A percentile compares a stretch with the other conserved stretches of the same genome.
phyloP scores from a whole-genome alignment of 2,888 invertebrate genomes.

The Eupithecia insigniata region DNA sequence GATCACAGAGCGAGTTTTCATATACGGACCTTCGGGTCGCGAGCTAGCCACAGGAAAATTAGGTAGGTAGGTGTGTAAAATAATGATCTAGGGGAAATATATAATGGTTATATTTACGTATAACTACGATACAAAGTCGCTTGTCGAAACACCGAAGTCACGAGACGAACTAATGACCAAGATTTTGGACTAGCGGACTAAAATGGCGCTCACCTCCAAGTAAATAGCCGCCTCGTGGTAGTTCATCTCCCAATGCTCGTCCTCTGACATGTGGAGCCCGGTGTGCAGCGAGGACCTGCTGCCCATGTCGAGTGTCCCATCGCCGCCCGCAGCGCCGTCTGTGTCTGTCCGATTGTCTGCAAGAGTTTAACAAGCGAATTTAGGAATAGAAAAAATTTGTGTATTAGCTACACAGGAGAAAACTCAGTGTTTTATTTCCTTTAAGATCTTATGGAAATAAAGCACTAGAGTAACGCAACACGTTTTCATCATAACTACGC shows the following conservation, averaged over 20 bases:
- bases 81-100: no score
- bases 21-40: no score
- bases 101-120: no score
- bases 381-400: not conserved
- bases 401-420: not conserved
- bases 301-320: constrained; percentile 85
- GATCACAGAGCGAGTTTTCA: no score
- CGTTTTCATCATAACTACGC: not conserved
- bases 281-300: constrained; percentile 86
- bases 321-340: constrained; percentile 66
- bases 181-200: not conserved
- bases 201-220: constrained; percentile 86
- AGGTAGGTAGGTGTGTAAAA: no score
- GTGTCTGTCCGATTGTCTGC: constrained; percentile 68
- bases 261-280: constrained; percentile 79
- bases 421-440: not conserved
- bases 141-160: no score
- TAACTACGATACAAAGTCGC: no score
- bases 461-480: no score
- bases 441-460: no score
- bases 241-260: constrained; percentile 93
- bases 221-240: constrained; percentile 95
- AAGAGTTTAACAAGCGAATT: not conserved
- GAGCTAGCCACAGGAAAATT: no score
- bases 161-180: no score